These are phyloP conservation scores for Numenius arquata DNA, from an alignment of 2,113 vertebrate species.

Conservation along the genomic window DNA sequence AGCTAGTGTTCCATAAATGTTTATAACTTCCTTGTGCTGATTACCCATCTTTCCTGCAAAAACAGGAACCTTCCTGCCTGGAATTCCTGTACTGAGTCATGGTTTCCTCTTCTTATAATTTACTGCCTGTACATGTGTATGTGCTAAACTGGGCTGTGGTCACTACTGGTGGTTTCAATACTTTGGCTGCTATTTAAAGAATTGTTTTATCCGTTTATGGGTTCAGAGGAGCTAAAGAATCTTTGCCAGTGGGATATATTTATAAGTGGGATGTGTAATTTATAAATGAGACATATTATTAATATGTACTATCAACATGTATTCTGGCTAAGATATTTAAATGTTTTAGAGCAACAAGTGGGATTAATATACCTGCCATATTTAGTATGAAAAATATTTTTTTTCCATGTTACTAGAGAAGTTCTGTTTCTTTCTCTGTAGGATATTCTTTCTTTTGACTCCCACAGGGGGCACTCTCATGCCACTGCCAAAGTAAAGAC, in stretches of 20 bases:
- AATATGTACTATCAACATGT: not conserved
- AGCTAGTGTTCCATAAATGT: not conserved
- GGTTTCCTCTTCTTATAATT: not conserved
- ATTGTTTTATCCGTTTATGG: not conserved
- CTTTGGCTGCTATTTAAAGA: not conserved
- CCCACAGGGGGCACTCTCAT: conserved; percentile 13
- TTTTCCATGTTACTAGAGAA: not conserved
- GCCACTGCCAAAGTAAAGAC: not conserved
- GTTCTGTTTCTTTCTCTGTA: not conserved
- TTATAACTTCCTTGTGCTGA: not conserved
- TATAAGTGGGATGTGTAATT: not conserved
- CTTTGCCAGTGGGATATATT: not conserved
- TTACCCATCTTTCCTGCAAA: not conserved
- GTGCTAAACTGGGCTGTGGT: not conserved
- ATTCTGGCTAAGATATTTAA: not conserved
- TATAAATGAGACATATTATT: not conserved
- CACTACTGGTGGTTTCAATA: not conserved
- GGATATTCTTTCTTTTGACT: not conserved
- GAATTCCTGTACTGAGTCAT: not conserved
- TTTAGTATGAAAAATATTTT: not conserved
- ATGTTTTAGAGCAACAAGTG: not conserved
- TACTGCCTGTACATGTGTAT: not conserved
- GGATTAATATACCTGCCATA: not conserved
- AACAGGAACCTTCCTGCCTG: not conserved
- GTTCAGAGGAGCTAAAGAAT: not conserved